A percentile compares a stretch with the other conserved stretches of the same genome.
phyloP scores from a whole-genome alignment of 92 coral and sea anemone species.

The Isaurus tuberculatus region DNA sequence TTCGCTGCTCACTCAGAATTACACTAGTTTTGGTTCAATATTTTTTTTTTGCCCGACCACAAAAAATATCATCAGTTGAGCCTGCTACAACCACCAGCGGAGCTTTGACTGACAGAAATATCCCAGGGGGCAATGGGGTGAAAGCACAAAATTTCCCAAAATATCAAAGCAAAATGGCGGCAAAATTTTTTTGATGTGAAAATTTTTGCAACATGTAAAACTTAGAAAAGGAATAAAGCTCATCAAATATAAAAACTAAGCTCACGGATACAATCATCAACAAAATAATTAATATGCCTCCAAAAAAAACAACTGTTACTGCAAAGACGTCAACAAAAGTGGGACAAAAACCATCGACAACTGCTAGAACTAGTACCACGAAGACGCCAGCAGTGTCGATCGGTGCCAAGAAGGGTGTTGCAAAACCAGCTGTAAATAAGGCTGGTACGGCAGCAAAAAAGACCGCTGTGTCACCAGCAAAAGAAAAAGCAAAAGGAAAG shows the following conservation, averaged over 20 bases:
- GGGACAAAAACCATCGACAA: conserved; percentile 54
- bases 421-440: conserved; percentile 16
- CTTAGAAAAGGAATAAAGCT: neutral
- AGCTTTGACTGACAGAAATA: neutral
- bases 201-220: neutral
- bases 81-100: conserved; percentile 30
- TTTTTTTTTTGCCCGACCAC: neutral
- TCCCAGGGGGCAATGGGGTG: conserved; percentile 8
- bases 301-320: conserved; percentile 71
- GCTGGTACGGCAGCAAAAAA: conserved; percentile 41
- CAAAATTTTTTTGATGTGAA: neutral
- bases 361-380: conserved; percentile 52
- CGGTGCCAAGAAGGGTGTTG: conserved; percentile 44
- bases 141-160: conserved; percentile 2
- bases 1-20: neutral
- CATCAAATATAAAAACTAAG: neutral
- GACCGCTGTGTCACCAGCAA: conserved; percentile 56
- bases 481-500: conserved; percentile 69
- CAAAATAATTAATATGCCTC: conserved; percentile 65
- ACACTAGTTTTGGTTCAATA: neutral
- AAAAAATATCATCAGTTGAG: neutral
- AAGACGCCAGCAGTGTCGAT: neutral
- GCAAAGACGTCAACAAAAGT: conserved; percentile 63
- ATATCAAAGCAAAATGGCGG: conserved; percentile 39
- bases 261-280: neutral